Base-by-base conservation (phyloP, 2,888 invertebrate genomes). In the Eupithecia inturbata region DNA sequence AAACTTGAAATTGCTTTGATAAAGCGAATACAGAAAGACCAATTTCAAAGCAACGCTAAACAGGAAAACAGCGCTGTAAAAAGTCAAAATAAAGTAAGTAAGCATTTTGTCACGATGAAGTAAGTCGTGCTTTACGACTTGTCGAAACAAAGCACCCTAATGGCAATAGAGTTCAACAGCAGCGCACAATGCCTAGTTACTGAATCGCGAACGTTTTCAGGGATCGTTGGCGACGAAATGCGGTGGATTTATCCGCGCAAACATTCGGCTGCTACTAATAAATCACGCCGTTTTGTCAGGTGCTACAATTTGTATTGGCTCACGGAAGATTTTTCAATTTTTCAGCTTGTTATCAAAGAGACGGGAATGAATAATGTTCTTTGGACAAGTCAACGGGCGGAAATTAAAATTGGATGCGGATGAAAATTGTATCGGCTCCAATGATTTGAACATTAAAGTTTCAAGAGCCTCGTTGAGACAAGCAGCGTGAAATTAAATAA, bases 201-300 rank as follows among this genome's bases (percentile, higher is more conserved):
- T 73, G 83, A 80, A 83, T 83, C 79, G 82, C 78, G 72, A 77
- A 80, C 82, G 79, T 81, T 82, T 84, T 82, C 83, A 84, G 78
- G 82, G 77, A 78, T 83, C 83, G 85, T 83, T 83, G 80, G 75
- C 79, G 80, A 75, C 78, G 81, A 84, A 85, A 85, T 83, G 84
- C 81, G 82, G 85, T 79, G 82, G 82, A 85, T 88, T 87, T 87
- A 86, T 82, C 77, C 83, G 80, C 81, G 70, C 75, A 87, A 85
- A 85, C 83, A 87, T 84, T 85, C 83, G 81, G 75, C 80, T 80
- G 81, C 66, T 79, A 77, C 82, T 85, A 85, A 89, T 90, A 90
- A 90, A 91, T 90, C 90, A 89, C 73, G 79, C 74, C 79, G 80
- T 84, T 88, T 89, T 89, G 88, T 90, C 90, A 89, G 86, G 88